These are phyloP conservation scores for Drosophila prosaltans DNA, from an alignment of 1,140 invertebrate genomes.

Conservation along the genomic window DNA sequence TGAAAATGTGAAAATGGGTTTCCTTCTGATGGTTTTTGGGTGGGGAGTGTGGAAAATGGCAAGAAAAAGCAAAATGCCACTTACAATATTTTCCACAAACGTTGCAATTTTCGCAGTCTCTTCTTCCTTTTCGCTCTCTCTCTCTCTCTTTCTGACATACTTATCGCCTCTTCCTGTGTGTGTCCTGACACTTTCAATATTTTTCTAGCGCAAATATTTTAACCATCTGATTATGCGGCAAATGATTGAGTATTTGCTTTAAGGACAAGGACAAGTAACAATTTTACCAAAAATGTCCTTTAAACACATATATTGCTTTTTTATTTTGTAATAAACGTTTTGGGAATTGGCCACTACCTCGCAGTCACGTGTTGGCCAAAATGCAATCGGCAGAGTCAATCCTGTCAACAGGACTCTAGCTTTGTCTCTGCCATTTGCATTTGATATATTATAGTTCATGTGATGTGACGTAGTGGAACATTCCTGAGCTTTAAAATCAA, in stretches of 20 bases:
- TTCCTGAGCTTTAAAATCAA: constrained; percentile 66
- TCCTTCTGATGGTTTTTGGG: too few relatives aligned
- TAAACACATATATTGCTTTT: background rate
- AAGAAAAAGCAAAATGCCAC: constrained; percentile 25
- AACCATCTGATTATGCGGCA: constrained; percentile 42
- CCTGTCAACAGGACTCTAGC: background rate
- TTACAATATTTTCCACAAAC: constrained; percentile 26
- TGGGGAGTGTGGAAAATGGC: background rate
- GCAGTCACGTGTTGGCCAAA: constrained; percentile 74
- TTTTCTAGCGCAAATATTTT: constrained; percentile 35
- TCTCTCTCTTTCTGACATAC: background rate
- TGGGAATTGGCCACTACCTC: constrained; percentile 82
- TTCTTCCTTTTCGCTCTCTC: constrained; percentile 23
- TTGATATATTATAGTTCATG: constrained; percentile 71
- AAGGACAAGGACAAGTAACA: background rate
- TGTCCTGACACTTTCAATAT: constrained; percentile 52
- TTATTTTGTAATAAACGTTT: constrained; percentile 34
- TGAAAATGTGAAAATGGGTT: constrained; percentile 37
- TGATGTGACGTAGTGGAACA: constrained; percentile 83
- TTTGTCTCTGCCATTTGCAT: constrained; percentile 21
- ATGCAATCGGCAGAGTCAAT: constrained; percentile 4
- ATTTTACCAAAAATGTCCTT: background rate
- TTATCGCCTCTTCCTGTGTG: constrained; percentile 6
- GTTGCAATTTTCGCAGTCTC: background rate
- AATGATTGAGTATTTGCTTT: constrained; percentile 27